Evolutionary conservation across 2,797 vertebrate species (phyloP).

Genomic region (Trachurus trachurus): DNA sequence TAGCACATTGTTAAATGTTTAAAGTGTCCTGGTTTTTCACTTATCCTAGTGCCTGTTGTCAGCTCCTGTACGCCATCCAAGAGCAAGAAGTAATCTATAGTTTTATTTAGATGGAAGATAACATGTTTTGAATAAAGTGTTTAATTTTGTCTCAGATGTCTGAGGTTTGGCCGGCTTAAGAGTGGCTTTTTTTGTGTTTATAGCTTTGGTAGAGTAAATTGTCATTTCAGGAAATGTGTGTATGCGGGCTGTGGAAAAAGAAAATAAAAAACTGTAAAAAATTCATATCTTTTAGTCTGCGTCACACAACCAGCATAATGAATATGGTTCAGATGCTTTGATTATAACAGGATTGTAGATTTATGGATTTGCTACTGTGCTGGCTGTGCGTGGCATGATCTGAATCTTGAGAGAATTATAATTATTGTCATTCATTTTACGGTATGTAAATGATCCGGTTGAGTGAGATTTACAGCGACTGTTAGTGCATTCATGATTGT

Average conservation of each 20-base stretch:
- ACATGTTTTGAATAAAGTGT: conserved; percentile 67
- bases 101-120: conserved; percentile 64
- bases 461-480: neutral
- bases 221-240: conserved; percentile 59
- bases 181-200: conserved; percentile 62
- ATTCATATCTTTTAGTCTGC: conserved; percentile 18
- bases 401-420: neutral
- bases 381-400: conserved; percentile 7
- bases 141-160: conserved; percentile 62
- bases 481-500: neutral
- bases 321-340: conserved; percentile 32
- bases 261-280: conserved; percentile 34
- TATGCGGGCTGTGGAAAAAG: conserved; percentile 39
- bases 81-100: conserved; percentile 32
- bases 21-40: neutral
- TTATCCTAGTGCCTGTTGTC: conserved; percentile 9
- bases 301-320: conserved; percentile 35
- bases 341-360: conserved; percentile 13
- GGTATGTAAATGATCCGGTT: neutral
- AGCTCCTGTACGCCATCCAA: conserved; percentile 26
- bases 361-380: conserved; percentile 28
- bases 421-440: conserved; percentile 16
- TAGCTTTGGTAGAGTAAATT: conserved; percentile 67
- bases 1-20: neutral
- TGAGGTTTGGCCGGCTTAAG: conserved; percentile 68